phyloP scores from a whole-genome alignment of 1,140 invertebrate genomes.

The Latrodectus geometricus region DNA sequence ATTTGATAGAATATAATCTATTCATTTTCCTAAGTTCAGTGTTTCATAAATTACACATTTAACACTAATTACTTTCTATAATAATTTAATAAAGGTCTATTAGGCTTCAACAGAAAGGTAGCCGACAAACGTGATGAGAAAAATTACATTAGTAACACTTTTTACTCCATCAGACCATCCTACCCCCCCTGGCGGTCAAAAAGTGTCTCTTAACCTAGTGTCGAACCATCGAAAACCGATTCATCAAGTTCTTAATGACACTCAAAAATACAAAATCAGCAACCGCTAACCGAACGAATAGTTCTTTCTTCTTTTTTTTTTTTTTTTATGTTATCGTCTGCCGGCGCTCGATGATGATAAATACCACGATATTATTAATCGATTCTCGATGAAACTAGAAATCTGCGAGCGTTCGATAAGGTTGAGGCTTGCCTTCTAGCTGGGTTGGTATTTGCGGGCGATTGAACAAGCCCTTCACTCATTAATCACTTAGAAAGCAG shows the following conservation, averaged over 20 bases:
- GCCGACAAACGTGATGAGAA: conserved; percentile 30
- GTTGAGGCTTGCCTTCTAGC: not conserved
- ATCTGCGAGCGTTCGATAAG: conserved; percentile 55
- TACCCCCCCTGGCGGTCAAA: conserved; percentile 5
- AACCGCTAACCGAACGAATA: not conserved
- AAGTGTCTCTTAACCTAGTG: conserved; percentile 50
- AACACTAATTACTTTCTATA: conserved; percentile 32
- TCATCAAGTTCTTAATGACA: conserved; percentile 47
- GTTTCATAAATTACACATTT: not conserved
- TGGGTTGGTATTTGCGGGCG: conserved; percentile 44
- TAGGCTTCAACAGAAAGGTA: conserved; percentile 1
- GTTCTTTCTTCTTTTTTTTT: not conserved
- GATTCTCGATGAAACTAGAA: conserved; percentile 48
- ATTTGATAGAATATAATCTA: too few species aligned
- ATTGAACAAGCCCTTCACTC: conserved; percentile 27
- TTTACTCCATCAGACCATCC: not conserved
- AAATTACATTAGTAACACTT: conserved; percentile 7
- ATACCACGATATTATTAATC: conserved; percentile 58
- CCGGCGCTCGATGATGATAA: conserved; percentile 52
- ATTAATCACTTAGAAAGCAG: conserved; percentile 45
- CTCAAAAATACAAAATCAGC: conserved; percentile 35
- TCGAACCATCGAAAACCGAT: conserved; percentile 52
- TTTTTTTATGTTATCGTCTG: conserved; percentile 21
- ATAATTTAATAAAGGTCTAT: conserved; percentile 53
- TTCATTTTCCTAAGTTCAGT: not conserved